These are phyloP conservation scores for Lasius platythorax DNA, from an alignment of 2,888 invertebrate species.

Conservation along the genomic window DNA sequence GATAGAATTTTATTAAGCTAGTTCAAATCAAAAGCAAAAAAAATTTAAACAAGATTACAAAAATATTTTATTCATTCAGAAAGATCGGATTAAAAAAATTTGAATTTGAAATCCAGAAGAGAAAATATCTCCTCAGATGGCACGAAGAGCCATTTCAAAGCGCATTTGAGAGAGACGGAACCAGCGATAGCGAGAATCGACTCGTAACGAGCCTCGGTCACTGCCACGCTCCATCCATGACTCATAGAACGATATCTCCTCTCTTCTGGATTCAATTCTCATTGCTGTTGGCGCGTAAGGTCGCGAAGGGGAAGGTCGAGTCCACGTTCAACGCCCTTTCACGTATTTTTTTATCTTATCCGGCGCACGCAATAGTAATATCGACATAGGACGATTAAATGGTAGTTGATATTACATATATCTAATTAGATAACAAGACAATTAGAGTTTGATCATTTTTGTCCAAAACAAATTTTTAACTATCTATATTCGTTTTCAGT, in stretches of 20 bases:
- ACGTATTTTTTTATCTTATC: slow-evolving; percentile 20
- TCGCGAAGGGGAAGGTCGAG: slow-evolving; percentile 52
- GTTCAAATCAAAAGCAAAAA: not conserved
- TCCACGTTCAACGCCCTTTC: slow-evolving; percentile 65
- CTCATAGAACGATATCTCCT: slow-evolving; percentile 42
- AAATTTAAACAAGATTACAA: not conserved
- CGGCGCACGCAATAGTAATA: slow-evolving; percentile 16
- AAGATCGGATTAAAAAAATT: not conserved
- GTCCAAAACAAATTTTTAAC: not conserved
- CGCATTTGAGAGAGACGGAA: not conserved
- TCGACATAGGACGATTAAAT: not conserved
- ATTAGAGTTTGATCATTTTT: slow-evolving; percentile 26
- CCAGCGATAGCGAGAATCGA: slow-evolving; percentile 7
- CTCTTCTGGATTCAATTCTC: slow-evolving; percentile 52
- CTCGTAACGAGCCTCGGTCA: slow-evolving; percentile 42
- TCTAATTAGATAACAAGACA: slow-evolving; percentile 2
- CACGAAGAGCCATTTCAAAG: not conserved
- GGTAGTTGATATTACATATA: not conserved
- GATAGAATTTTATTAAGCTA: not conserved
- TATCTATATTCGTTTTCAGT: not conserved
- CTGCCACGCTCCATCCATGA: slow-evolving; percentile 42
- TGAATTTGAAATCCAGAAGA: too few relatives aligned
- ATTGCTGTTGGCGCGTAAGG: slow-evolving; percentile 59
- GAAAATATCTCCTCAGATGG: not conserved
- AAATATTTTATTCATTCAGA: not conserved